Evolutionary conservation across 2,797 vertebrate genomes (phyloP), one percentile per base, ranked within the genome.

Genomic region (Trematomus bernacchii): DNA sequence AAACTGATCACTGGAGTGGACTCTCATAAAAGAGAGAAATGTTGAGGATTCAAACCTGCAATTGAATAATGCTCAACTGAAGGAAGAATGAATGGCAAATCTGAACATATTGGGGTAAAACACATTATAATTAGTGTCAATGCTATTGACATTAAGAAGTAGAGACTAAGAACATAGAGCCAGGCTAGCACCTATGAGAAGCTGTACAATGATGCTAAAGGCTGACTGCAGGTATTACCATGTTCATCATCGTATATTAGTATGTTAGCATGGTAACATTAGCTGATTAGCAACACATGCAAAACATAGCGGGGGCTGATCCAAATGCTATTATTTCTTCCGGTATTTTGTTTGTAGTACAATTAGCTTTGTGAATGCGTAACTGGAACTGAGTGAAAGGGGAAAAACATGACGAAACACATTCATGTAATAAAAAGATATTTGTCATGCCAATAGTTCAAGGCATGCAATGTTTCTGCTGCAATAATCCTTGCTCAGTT

Each of bases 11-110:
- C 30, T 19, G 18, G 12, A 40, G 37, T 42, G 60, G n/a, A 75
- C 44, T 71, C 62, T 42, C 10, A 13, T 27, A 23, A 43, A 57
- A 64, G 10, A 40, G 51, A 77, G 37, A 33, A 52, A 64, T 37
- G 59, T 66, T 55, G 54, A 2, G 27, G 63, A 62, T 64, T 78
- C 44, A 72, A 79, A 46, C 47, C 43, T n/a, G 43, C 19, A 48
- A 53, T 57, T 64, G 42, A 64, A 15, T 18, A 10, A 48, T 21
- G 9, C 13, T 23, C 12, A 15, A 33, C 10, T 27, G 27, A 27
- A 27, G 5, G 27, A 27, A 27, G 27, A 27, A 27, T 27, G 27
- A 27, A 27, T 27, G 27, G 27, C 27, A 27, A 5, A 27, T 5
- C 27, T 27, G 27, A 27, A 27, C 1, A 27, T 27, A 5, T 27